Conservation (phyloP, 1,140 invertebrate species). For the Drosophila paulistorum region DNA sequence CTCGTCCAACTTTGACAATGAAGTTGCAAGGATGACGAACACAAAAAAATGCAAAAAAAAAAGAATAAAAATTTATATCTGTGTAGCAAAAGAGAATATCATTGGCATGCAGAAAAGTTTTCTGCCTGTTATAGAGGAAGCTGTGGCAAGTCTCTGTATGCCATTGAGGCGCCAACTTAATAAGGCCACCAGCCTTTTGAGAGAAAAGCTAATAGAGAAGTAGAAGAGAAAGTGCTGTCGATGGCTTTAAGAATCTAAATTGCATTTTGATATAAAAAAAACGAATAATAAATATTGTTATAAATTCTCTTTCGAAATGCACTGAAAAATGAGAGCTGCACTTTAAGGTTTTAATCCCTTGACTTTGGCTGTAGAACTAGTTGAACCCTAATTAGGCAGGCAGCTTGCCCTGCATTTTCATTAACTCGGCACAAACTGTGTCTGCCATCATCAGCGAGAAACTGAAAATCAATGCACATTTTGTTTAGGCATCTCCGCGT, state of each 20-base stretch:
- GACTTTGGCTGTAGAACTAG: not conserved
- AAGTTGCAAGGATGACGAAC: constrained; percentile 70
- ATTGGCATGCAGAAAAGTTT: constrained; percentile 72
- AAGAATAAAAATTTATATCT: constrained; percentile 17
- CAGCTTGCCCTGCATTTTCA: constrained; percentile 19
- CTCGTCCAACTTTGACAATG: constrained; percentile 69
- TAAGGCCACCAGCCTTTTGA: constrained; percentile 59
- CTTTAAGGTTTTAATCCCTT: not conserved
- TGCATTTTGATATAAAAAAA: constrained; percentile 11
- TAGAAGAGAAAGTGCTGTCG: constrained; percentile 4
- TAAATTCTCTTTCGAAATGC: not conserved
- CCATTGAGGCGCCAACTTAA: constrained; percentile 71
- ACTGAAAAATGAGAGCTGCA: not conserved
- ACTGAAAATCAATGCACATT: constrained; percentile 36
- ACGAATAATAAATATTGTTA: not conserved
- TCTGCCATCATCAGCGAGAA: not conserved
- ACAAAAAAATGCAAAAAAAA: constrained; percentile 29
- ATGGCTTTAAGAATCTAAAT: constrained; percentile 18
- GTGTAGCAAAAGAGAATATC: constrained; percentile 39
- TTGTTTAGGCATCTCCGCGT: constrained; percentile 42
- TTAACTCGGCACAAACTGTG: constrained; percentile 12
- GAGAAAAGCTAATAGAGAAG: constrained; percentile 10
- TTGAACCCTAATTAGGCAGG: constrained; percentile 20
- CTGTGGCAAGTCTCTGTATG: constrained; percentile 3
- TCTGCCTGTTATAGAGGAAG: constrained; percentile 13